Base-by-base conservation (phyloP, 2,113 vertebrate genomes). In the Meles meles region DNA sequence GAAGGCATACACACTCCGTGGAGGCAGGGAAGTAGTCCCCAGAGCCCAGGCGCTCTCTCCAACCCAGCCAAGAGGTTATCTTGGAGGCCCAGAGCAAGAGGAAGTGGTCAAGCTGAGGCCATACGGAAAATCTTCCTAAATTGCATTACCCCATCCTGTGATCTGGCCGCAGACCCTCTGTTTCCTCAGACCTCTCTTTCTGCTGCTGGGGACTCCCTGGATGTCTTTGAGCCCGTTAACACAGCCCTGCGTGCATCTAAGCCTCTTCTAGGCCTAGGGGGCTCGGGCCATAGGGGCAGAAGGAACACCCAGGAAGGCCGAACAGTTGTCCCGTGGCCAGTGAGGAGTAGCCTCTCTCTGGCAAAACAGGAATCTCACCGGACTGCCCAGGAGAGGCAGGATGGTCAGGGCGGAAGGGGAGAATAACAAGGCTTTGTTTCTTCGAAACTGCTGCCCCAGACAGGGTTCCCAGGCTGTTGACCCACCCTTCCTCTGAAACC, bases 111-210 rank as follows among this genome's bases (percentile, higher is more conserved):
- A 82, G 71, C 83, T 55, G 72, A 89, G 23, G 42, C 95, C 49
- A 31, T 74, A 95, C 3, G 90, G 97, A 98, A 98, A 98, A 94
- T 92, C 74, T 94, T 97, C 90, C 97, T 92, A 82, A 92, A 85
- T 74, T 95, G 88, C 81, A 6, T 85, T 90, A 61, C 55, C 44
- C 59, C 21, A 76, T 65, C 88, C 4, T 83, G 47, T 98, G 98
- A 98, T 74, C 90, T 55, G 44, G 39, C 97, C 94, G 9, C 94
- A 96, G 90, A 85, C 55, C n/a, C 81, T 85, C 20, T 7, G 52
- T 82, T 94, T 95, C 84, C 79, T 92, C 52, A n/a, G 65, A 47
- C 15, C 15, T 94, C 25, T 90, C 61, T 25, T 57, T 39, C 42
- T 39, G 76, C 49, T 23, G 25, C 44, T 17, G 77, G 96, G 20